Conservation (phyloP, 2,113 vertebrate species). For the Laticauda colubrina region DNA sequence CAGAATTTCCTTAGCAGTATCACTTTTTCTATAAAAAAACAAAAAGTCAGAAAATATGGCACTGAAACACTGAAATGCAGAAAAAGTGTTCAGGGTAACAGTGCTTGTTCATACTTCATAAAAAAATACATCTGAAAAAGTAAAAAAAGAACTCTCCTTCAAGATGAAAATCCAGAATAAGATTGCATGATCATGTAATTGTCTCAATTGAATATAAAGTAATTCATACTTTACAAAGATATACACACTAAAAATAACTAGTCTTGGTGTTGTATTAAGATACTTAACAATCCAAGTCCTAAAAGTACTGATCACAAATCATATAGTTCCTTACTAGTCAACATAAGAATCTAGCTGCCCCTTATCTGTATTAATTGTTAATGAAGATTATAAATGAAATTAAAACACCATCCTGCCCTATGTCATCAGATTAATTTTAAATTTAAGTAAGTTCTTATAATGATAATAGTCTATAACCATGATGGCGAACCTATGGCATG, state of each 20-base stretch:
- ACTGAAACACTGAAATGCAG: conserved; percentile 37
- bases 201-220: not conserved
- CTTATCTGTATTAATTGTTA: not conserved
- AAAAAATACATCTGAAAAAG: not conserved
- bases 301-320: not conserved
- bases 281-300: not conserved
- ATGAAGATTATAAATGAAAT: not conserved
- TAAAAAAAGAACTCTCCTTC: not conserved
- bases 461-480: conserved; percentile 4
- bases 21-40: conserved; percentile 34
- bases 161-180: not conserved
- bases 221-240: not conserved
- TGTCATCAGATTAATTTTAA: conserved; percentile 47
- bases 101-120: not conserved
- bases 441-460: not conserved
- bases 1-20: conserved; percentile 35
- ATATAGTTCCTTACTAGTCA: not conserved
- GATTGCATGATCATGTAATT: not conserved
- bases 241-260: not conserved
- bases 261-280: not conserved
- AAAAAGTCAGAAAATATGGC: conserved; percentile 45
- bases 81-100: conserved; percentile 23
- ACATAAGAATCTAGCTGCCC: not conserved
- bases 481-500: too few relatives aligned
- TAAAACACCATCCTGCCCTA: conserved; percentile 21